Evolutionary conservation across 2,888 invertebrate species (phyloP), one percentile per base, ranked within the genome.

Genomic region (Leistus spinibarbis): DNA sequence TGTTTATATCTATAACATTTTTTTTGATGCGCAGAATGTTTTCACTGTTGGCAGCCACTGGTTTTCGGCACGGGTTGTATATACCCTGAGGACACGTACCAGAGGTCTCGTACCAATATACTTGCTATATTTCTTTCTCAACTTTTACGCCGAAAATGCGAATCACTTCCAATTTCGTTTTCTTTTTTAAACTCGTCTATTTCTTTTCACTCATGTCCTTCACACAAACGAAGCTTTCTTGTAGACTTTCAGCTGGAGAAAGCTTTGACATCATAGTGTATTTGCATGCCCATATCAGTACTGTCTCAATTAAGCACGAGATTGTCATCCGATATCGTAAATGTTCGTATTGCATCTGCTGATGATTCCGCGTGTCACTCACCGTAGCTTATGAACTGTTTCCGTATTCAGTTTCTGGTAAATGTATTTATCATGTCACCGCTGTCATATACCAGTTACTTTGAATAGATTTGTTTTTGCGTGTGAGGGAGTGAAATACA

Each of bases 401-500:
- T 64, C 23, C 22, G 64, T 64, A 24, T 70, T 22, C 53, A 62
- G 69, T 70, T 70, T 62, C 69, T 70, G 63, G 62, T 23, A 70
- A 70, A 70, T 70, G 69, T 70, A 70, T 70, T 70, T 70, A 40
- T 62, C 53, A 53, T 70, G 69, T 70, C 23, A 16, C 19, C 27
- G 13, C 17, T 40, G 22, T 23, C 9, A 57, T 27, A n/a, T 64
- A 17, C 64, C 9, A 64, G 1, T 1, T 40, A 40, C 7, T 40
- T 40, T 40, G 13, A 10, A 13, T 40, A 40, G 40, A 10, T 40
- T 10, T 40, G 40, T 40, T 10, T 40, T 5, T 40, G 40, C 13
- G 40, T 40, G 7, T 40, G 40, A 4, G 40, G 13, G 40, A 40
- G 3, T 4, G 40, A 13, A 40, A 40, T 1, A 13, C n/a, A n/a